Percentiles rank a stretch among this genome's conserved stretches.
phyloP scores from a whole-genome alignment of 2,113 vertebrate genomes.

The Pedionomus torquatus region DNA sequence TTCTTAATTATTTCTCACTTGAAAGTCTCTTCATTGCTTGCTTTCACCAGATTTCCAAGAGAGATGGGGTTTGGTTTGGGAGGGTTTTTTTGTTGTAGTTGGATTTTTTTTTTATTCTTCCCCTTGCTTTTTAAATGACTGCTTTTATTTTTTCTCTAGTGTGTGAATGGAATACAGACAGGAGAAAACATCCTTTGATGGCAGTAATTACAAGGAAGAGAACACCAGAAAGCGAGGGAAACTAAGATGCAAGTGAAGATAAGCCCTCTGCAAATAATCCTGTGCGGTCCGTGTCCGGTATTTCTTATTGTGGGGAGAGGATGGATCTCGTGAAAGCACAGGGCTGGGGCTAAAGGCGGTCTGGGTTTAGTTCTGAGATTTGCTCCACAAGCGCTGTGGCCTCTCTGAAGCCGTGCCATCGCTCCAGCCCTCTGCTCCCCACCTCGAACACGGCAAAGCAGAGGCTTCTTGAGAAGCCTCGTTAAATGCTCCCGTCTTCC shows the following conservation, averaged over 20 bases:
- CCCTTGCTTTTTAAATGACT: neutral
- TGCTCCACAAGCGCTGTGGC: neutral
- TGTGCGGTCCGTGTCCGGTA: too few relatives aligned
- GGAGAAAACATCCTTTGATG: constrained; percentile 53
- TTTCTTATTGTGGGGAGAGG: neutral
- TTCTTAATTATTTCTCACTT: neutral
- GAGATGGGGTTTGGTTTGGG: neutral
- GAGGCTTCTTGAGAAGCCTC: fast-evolving
- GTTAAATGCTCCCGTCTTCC: neutral
- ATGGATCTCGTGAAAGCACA: too few relatives aligned
- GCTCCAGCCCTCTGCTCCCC: neutral
- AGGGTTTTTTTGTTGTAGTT: neutral
- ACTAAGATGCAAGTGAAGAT: neutral
- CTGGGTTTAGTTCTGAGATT: neutral
- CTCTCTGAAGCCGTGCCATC: fast-evolving
- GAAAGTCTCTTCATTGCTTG: neutral
- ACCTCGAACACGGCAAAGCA: fast-evolving
- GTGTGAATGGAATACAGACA: neutral
- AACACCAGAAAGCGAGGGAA: neutral
- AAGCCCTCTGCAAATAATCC: neutral
- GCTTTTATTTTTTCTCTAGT: constrained; percentile 17
- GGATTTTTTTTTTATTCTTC: neutral
- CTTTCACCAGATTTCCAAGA: neutral
- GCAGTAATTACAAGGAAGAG: neutral
- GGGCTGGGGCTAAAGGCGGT: neutral